Conservation (phyloP, 2,797 vertebrate species). For the Echiichthys vipera region DNA sequence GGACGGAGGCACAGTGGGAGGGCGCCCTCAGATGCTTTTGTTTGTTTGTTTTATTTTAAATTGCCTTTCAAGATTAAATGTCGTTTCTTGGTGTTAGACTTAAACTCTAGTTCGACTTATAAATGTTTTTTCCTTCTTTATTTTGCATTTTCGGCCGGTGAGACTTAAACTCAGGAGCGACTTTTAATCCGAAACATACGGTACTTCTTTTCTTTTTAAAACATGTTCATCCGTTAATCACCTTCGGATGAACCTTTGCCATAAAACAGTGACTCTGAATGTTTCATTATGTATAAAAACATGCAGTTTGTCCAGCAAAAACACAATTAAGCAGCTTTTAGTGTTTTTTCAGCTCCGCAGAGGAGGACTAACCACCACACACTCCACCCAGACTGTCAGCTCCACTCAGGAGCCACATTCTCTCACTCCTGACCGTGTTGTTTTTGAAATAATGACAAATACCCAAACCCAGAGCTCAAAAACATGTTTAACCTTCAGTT, state of each 20-base stretch:
- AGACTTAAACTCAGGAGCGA: too few relatives aligned
- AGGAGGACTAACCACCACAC: neutral
- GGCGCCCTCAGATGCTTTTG: too few relatives aligned
- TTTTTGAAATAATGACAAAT: neutral
- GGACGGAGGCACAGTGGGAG: too few relatives aligned
- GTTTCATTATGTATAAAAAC: constrained; percentile 4
- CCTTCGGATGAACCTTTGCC: neutral
- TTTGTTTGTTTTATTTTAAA: too few relatives aligned
- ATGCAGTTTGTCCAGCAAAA: constrained; percentile 11
- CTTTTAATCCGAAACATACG: too few relatives aligned
- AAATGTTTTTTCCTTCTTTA: too few relatives aligned
- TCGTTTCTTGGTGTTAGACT: too few relatives aligned
- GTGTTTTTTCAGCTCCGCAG: neutral
- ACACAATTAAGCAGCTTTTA: constrained; percentile 24
- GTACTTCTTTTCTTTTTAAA: neutral
- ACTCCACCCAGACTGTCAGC: constrained; percentile 10
- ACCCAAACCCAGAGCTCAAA: neutral
- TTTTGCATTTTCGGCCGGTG: too few relatives aligned
- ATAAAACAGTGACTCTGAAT: constrained; percentile 15
- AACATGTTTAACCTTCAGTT: neutral
- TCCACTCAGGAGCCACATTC: constrained; percentile 6
- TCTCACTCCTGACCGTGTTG: neutral
- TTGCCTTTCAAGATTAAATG: too few relatives aligned
- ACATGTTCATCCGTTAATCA: too few relatives aligned
- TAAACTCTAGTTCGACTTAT: too few relatives aligned